Base-by-base conservation (phyloP, 30 jellyfish, hydroid and myxozoan species). In the Nemopilema nomurai region DNA sequence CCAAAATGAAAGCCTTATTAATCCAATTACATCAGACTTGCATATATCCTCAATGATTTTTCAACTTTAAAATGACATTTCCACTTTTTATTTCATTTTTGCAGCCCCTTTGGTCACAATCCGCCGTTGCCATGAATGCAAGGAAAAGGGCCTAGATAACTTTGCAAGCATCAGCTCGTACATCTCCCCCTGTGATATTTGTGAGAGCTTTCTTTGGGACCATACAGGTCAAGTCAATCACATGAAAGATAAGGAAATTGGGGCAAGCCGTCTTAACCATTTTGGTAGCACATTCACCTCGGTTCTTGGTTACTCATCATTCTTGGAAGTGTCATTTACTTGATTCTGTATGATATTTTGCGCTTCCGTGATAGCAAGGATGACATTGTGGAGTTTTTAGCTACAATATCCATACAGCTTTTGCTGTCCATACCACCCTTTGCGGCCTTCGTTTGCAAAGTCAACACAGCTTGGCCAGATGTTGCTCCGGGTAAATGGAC, bases 151-250 rank as follows among this genome's bases (percentile, higher is more conserved):
- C 28, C 84, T 76, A n/a, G 97, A 94, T 27, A 87, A 86, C 52
- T 94, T 94, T 28, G 94, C 97, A 8, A 89, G 98, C 69, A 68
- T 92, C 64, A 85, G 92, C 66, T 94, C 99, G 0, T 94, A 84
- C 79, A 83, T 85, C 74, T 78, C 85, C 27, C 99, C 93, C 49
- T 94, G 99, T 65, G 99, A 94, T 23, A 87, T 94, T 51, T 94
- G 99, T 49, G 99, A 94, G 80, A 94, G 99, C 57, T 94, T 94
- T 53, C 90, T 94, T 30, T 94, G 99, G 99, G 99, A 94, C 75
- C 99, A 94, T 72, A 77, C 79, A 17, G 99, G 99, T 19, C 91
- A 49, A 28, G 90, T 68, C 70, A 69, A 63, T 27, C 85, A 76
- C 88, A 62, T 94, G 31, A 89, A 94, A 49, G 99, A 94, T 80